These are phyloP conservation scores for Scaptomyza polygonia DNA, from an alignment of 2,888 invertebrate genomes.

Conservation along the genomic window DNA sequence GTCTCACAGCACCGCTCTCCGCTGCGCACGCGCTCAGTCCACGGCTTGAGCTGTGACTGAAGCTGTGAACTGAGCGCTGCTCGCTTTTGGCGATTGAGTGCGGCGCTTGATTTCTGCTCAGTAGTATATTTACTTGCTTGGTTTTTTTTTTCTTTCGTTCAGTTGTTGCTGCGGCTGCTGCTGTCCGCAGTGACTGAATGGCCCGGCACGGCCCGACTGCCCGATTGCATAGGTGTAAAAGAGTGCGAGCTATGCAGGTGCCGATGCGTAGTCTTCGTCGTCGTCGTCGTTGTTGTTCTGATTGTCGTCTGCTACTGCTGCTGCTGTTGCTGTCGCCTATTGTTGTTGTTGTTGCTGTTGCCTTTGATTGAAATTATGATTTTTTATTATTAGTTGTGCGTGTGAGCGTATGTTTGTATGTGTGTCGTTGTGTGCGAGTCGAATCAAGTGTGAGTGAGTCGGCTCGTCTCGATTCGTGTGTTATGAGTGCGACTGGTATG, in stretches of 20 bases:
- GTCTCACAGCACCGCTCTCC: slow-evolving; percentile 50
- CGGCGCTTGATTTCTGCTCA: slow-evolving; percentile 64
- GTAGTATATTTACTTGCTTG: slow-evolving; percentile 21
- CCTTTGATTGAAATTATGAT: slow-evolving; percentile 76
- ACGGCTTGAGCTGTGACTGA: slow-evolving; percentile 47
- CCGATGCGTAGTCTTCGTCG: slow-evolving; percentile 65
- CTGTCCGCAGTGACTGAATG: slow-evolving; percentile 44
- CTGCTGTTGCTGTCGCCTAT: too few relatives aligned
- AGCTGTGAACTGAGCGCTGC: slow-evolving; percentile 30
- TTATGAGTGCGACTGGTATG: slow-evolving; percentile 14
- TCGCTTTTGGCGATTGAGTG: slow-evolving; percentile 62
- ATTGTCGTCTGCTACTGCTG: slow-evolving; percentile 29
- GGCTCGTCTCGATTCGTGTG: slow-evolving; percentile 34
- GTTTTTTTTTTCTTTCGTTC: slow-evolving; percentile 13
- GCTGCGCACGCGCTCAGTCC: slow-evolving; percentile 59
- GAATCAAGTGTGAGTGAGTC: slow-evolving; percentile 54
- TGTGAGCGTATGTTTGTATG: slow-evolving; percentile 20
- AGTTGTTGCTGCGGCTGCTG: slow-evolving; percentile 31
- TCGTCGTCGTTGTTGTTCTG: slow-evolving; percentile 20
- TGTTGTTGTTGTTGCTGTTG: slow-evolving; percentile 57
- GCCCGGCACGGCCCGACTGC: slow-evolving; percentile 36
- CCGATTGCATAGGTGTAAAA: slow-evolving; percentile 72
- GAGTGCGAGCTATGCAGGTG: slow-evolving; percentile 78
- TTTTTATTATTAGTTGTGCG: slow-evolving; percentile 65
- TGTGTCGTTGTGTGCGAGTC: slow-evolving; percentile 32